These are phyloP conservation scores for Dinothrombium tinctorium DNA, from an alignment of 1,140 invertebrate genomes.

Conservation along the genomic window DNA sequence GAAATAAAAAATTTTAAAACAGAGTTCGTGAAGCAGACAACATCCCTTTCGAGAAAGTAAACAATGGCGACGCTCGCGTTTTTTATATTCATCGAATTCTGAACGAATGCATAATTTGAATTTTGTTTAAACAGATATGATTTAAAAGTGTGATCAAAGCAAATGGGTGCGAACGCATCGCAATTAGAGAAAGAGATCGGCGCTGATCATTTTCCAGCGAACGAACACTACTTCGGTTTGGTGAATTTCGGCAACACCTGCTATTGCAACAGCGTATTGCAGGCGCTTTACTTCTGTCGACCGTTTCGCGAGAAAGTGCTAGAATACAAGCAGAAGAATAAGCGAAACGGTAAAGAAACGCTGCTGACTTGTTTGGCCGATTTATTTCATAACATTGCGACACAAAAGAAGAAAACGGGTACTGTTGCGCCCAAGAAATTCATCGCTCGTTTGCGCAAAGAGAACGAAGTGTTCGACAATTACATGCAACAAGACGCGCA, in stretches of 20 bases:
- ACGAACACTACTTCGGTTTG: constrained; percentile 95
- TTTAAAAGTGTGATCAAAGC: too few species aligned
- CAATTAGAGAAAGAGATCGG: constrained; percentile 94
- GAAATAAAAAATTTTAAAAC: too few species aligned
- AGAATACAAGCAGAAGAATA: constrained; percentile 93
- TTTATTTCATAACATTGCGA: constrained; percentile 94
- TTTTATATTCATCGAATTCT: too few species aligned
- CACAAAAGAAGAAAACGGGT: constrained; percentile 97
- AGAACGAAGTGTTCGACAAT: constrained; percentile 99
- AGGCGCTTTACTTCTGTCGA: constrained; percentile 96
- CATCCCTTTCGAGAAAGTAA: too few species aligned
- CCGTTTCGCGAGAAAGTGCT: constrained; percentile 95
- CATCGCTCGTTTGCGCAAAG: constrained; percentile 87
- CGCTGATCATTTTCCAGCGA: constrained; percentile 82
- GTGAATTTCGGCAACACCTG: constrained; percentile 99
- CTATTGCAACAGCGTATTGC: constrained; percentile 96
- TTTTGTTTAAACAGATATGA: too few species aligned
- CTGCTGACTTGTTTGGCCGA: constrained; percentile 90
- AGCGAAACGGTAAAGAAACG: constrained; percentile 79
- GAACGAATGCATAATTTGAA: too few species aligned
- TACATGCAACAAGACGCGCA: constrained; percentile 99
- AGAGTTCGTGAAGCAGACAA: too few species aligned
- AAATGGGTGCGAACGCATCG: constrained; percentile 86
- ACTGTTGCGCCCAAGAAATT: constrained; percentile 99
- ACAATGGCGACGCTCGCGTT: too few species aligned